Evolutionary conservation across 1,140 invertebrate genomes (phyloP).

Genomic region (Platyura marginata): DNA sequence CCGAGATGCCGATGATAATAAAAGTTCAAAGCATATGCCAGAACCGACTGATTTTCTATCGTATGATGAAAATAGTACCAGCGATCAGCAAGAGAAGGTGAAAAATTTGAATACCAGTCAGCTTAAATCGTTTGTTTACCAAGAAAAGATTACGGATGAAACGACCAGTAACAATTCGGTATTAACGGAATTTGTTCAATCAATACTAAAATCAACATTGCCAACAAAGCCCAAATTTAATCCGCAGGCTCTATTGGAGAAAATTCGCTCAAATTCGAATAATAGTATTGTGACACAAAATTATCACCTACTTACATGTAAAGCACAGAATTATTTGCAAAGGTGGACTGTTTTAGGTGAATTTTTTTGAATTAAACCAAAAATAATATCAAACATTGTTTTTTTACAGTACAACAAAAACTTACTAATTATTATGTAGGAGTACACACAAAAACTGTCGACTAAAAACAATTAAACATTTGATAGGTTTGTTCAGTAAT

Average conservation of each 20-base stretch:
- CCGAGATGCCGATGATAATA: background rate
- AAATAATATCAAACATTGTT: background rate
- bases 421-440: no score
- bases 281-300: slow-evolving; percentile 27
- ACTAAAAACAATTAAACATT: no score
- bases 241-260: slow-evolving; percentile 31
- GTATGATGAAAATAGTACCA: slow-evolving; percentile 8
- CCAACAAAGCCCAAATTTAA: slow-evolving; percentile 24
- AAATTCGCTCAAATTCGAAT: slow-evolving; percentile 25
- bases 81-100: slow-evolving; percentile 4
- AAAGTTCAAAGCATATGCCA: slow-evolving; percentile 1
- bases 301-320: slow-evolving; percentile 37
- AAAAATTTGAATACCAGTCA: background rate
- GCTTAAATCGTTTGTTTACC: background rate
- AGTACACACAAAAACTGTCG: no score
- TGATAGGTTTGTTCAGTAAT: no score
- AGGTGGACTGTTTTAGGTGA: slow-evolving; percentile 45
- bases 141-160: background rate
- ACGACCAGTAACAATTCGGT: slow-evolving; percentile 4
- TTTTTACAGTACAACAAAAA: no score
- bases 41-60: slow-evolving; percentile 5
- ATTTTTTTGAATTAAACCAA: slow-evolving; percentile 5
- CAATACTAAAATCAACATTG: slow-evolving; percentile 9
- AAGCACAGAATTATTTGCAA: slow-evolving; percentile 42
- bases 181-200: slow-evolving; percentile 5